Evolutionary conservation across 30 jellyfish, hydroid and myxozoan genomes (phyloP).

Genomic region (Aurelia coerulea): DNA sequence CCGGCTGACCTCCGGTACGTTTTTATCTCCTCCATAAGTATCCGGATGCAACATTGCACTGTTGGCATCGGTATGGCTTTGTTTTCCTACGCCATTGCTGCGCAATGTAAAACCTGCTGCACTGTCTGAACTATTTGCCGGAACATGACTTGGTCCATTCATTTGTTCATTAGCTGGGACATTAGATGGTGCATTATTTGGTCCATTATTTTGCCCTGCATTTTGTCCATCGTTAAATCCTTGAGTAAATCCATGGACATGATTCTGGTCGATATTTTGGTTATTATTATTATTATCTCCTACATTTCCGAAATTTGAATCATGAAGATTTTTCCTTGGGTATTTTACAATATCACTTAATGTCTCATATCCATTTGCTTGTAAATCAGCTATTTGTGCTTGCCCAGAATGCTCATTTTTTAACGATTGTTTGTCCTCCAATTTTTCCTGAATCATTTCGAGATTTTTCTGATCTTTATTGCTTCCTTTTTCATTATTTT

Average conservation of each 20-base stretch:
- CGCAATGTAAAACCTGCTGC: not conserved
- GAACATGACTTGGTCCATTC: constrained; percentile 1
- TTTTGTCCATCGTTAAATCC: constrained; percentile 39
- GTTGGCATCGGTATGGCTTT: not conserved
- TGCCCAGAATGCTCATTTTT: constrained; percentile 38
- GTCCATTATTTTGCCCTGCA: constrained; percentile 15
- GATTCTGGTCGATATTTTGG: constrained; percentile 16
- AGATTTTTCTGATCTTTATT: constrained; percentile 16
- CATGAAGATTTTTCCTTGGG: constrained; percentile 51
- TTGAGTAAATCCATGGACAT: not conserved
- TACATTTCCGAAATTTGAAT: constrained; percentile 7
- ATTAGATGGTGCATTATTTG: constrained; percentile 1
- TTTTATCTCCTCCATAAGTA: not conserved
- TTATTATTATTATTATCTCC: constrained; percentile 1
- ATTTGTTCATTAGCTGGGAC: not conserved
- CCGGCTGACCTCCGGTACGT: constrained; percentile 13
- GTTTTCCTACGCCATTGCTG: constrained; percentile 6
- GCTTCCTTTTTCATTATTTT: not conserved
- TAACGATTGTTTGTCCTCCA: constrained; percentile 23
- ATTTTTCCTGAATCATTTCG: constrained; percentile 12
- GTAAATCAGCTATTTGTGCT: constrained; percentile 56
- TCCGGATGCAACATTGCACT: constrained; percentile 6
- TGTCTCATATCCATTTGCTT: constrained; percentile 63
- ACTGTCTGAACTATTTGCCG: not conserved
- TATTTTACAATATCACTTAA: constrained; percentile 65